Base-by-base conservation (phyloP, 2,113 vertebrate species). In the Gymnarchus niloticus region DNA sequence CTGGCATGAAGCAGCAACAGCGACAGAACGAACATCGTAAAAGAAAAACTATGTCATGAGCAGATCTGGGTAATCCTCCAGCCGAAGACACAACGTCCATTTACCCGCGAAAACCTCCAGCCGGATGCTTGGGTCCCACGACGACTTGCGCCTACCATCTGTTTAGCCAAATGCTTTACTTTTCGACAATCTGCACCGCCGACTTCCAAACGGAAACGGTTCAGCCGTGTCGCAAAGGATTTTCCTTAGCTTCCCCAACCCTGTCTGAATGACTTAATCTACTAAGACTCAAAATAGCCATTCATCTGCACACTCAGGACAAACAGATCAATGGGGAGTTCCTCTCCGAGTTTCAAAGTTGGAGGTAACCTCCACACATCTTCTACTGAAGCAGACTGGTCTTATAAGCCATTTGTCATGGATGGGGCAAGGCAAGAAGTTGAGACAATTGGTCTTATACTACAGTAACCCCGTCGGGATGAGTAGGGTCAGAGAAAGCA, bases 71-170 rank as follows among this genome's bases (percentile, higher is more conserved):
- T 57, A 61, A 86, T 86, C 85, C 56, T 21, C 28, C 37, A 56
- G 77, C 23, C 77, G 65, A 12, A 56, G 12, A 28, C 54, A 81
- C 17, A 5, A 41, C 25, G 12, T n/a, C 10, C 59, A 65, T 8
- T 57, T 25, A 57, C 37, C 19, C 19, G 6, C 56, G 1, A 77
- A n/a, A 85, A 76, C 56, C 25, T 25, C 61, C 23, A 49, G 52
- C 48, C 12, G 12, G 19, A 52, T 44, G 78, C 57, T 65, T 28
- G 19, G n/a, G 57, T 25, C 56, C 80, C 85, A 52, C 21, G 10
- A 33, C 28, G 57, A 86, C 85, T 86, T 44, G 46, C 57, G 51
- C 77, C 46, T 56, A 56, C 57, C 85, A 86, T 86, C 85, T 86
- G 80, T 41, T 52, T 56, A n/a, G 28, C 48, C 48, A 73, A 82